Percentiles rank a stretch among this genome's conserved stretches.
These are phyloP conservation scores for Pampusana beccarii DNA, from an alignment of 2,113 vertebrate species.

Conservation along the genomic window DNA sequence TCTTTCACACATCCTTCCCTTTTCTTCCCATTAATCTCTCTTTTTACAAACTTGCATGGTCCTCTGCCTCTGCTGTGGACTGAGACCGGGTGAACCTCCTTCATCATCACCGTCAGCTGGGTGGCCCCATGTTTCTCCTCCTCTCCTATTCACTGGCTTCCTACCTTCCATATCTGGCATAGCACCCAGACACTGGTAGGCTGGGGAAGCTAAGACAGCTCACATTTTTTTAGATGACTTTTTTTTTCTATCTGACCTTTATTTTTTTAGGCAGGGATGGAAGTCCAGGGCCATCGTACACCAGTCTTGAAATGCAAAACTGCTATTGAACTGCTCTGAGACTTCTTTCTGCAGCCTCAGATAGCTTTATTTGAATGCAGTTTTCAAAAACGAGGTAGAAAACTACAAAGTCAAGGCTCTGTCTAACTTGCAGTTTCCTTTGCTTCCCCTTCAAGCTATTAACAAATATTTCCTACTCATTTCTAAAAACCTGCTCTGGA, in stretches of 20 bases:
- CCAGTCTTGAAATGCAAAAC: not conserved
- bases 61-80: not conserved
- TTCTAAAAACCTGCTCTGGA: not conserved
- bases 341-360: not conserved
- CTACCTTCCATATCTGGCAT: not conserved
- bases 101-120: not conserved
- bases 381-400: not conserved
- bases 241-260: not conserved
- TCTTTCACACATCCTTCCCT: not conserved
- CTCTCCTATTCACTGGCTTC: not conserved
- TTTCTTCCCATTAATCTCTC: not conserved
- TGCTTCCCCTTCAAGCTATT: not conserved
- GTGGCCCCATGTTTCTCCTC: not conserved
- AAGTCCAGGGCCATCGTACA: not conserved
- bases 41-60: not conserved
- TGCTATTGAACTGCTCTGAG: not conserved
- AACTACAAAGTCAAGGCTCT: not conserved
- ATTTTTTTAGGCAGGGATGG: not conserved
- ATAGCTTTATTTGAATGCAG: not conserved
- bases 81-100: not conserved
- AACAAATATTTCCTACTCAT: not conserved
- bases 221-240: not conserved
- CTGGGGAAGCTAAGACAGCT: not conserved
- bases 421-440: not conserved
- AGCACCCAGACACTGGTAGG: not conserved